phyloP scores from a whole-genome alignment of 2,797 vertebrate species.

The Protonibea diacanthus region DNA sequence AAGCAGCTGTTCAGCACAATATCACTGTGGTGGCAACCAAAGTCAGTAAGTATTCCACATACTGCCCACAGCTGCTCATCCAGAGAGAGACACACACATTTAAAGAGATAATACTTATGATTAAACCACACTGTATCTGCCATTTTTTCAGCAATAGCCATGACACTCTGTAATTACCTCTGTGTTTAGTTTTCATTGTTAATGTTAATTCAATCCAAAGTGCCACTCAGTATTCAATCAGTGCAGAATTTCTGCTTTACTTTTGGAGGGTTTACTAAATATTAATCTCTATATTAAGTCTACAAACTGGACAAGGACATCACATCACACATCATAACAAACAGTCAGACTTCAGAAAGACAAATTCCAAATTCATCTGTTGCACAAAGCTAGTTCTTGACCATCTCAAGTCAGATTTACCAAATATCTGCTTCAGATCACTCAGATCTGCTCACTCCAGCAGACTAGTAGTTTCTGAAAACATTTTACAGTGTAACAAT shows the following conservation, averaged over 20 bases:
- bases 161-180: not conserved
- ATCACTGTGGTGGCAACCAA: conserved; percentile 94
- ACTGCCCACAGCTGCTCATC: not conserved
- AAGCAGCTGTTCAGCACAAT: conserved; percentile 89
- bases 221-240: too few relatives aligned
- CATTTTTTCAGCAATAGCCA: not conserved
- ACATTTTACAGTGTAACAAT: not conserved
- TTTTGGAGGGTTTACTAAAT: not conserved
- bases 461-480: too few relatives aligned
- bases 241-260: not conserved
- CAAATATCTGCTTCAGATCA: not conserved
- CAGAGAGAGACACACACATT: not conserved
- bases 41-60: conserved; percentile 92
- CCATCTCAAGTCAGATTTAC: too few relatives aligned
- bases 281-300: not conserved
- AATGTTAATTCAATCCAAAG: not conserved
- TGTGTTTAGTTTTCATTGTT: not conserved
- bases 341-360: too few relatives aligned
- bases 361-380: too few relatives aligned
- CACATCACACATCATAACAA: too few relatives aligned
- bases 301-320: not conserved
- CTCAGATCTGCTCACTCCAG: not conserved
- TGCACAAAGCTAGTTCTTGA: too few relatives aligned
- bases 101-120: too few relatives aligned
- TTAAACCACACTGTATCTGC: not conserved